Conservation (phyloP, 2,888 invertebrate genomes). For the Reticulitermes lucifugus region DNA sequence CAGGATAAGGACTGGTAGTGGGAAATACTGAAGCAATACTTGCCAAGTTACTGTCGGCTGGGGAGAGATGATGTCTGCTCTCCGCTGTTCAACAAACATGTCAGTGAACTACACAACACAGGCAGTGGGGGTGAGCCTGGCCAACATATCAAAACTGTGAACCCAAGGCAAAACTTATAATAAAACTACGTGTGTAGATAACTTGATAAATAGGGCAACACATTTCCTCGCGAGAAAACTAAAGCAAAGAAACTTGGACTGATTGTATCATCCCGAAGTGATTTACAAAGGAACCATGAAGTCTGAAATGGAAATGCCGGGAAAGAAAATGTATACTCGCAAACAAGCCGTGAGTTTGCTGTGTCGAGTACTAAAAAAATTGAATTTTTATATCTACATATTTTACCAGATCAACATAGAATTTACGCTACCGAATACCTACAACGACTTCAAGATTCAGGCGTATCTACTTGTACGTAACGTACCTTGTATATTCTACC, state of each 20-base stretch:
- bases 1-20: neutral
- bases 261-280: neutral
- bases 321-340: no score
- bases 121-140: neutral
- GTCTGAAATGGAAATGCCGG: no score
- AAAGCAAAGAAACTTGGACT: neutral
- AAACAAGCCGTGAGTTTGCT: no score
- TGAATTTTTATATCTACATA: no score
- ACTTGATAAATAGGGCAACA: neutral
- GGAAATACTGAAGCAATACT: neutral
- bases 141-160: neutral
- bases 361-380: no score
- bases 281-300: no score
- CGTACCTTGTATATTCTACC: no score
- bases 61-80: neutral
- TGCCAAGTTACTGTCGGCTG: slow-evolving; percentile 7
- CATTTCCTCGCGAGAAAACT: neutral
- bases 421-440: no score
- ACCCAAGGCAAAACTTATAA: neutral
- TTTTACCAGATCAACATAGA: no score
- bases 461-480: no score
- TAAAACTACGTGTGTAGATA: neutral
- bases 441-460: no score
- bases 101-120: neutral
- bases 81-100: neutral